Conservation (phyloP, 2,888 invertebrate genomes). For the Zhuqinia jingwanae region DNA sequence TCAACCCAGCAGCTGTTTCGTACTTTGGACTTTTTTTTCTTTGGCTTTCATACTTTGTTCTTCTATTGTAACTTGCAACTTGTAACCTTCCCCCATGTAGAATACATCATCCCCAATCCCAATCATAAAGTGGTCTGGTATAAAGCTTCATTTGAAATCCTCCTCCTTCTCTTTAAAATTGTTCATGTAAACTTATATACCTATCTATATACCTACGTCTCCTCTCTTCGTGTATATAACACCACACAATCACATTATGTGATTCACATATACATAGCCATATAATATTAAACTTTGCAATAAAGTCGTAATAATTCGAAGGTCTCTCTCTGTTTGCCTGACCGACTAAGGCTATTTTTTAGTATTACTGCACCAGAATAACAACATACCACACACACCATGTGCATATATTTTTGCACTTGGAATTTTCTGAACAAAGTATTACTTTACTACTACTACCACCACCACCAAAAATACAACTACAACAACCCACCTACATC, state of each 20-base stretch:
- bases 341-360: slow-evolving; percentile 12
- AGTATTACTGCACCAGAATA: no score
- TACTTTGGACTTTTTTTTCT: slow-evolving; percentile 39
- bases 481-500: no score
- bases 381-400: no score
- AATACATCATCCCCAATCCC: background rate
- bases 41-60: slow-evolving; percentile 7
- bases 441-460: no score
- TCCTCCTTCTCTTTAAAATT: no score
- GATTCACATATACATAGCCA: no score
- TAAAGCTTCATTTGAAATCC: background rate
- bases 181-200: no score
- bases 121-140: background rate
- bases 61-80: no score
- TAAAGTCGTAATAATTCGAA: slow-evolving; percentile 12
- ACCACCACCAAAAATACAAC: no score
- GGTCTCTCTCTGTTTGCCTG: background rate
- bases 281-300: slow-evolving; percentile 1
- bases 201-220: no score
- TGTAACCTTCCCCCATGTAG: background rate
- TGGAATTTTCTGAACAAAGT: no score
- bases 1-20: background rate
- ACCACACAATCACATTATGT: background rate
- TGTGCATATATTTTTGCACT: no score
- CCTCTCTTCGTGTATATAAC: background rate